These are phyloP conservation scores for Nixonia krombeini DNA, from an alignment of 1,140 invertebrate species.

Conservation along the genomic window DNA sequence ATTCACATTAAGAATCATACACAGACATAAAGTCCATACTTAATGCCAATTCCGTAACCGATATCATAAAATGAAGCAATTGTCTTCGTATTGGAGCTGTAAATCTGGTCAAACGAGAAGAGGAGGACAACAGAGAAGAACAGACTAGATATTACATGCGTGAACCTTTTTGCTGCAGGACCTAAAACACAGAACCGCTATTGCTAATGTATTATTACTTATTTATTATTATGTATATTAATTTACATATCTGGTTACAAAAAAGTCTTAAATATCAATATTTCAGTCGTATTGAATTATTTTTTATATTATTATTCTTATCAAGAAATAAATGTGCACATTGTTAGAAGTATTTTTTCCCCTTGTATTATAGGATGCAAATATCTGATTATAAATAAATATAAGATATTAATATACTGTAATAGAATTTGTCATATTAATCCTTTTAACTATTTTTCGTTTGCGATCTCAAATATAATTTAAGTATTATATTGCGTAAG, in stretches of 20 bases:
- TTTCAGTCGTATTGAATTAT: too few relatives aligned
- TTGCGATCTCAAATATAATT: background rate
- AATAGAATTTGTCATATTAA: too few relatives aligned
- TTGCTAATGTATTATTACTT: too few relatives aligned
- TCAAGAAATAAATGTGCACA: too few relatives aligned
- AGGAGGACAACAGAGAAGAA: constrained; percentile 54
- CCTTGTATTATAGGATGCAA: too few relatives aligned
- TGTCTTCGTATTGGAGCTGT: constrained; percentile 61
- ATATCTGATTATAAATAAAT: too few relatives aligned
- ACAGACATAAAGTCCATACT: constrained; percentile 29
- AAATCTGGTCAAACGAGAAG: constrained; percentile 54
- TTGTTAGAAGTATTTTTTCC: too few relatives aligned
- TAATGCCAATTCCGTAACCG: constrained; percentile 26
- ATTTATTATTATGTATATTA: too few relatives aligned
- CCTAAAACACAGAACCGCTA: constrained; percentile 63
- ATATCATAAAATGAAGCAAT: constrained; percentile 49
- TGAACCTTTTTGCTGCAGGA: constrained; percentile 89
- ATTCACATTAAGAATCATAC: constrained; percentile 11
- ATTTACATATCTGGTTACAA: too few relatives aligned
- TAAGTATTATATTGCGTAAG: too few relatives aligned
- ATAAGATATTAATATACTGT: background rate
- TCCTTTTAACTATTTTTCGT: constrained; percentile 2
- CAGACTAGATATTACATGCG: constrained; percentile 80
- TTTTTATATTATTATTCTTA: too few relatives aligned
- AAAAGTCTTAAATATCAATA: too few relatives aligned